Evolutionary conservation across 37 sponge, comb jelly and placozoan species (phyloP), one percentile per base, ranked within the genome.

Genomic region (Tethya wilhelma): DNA sequence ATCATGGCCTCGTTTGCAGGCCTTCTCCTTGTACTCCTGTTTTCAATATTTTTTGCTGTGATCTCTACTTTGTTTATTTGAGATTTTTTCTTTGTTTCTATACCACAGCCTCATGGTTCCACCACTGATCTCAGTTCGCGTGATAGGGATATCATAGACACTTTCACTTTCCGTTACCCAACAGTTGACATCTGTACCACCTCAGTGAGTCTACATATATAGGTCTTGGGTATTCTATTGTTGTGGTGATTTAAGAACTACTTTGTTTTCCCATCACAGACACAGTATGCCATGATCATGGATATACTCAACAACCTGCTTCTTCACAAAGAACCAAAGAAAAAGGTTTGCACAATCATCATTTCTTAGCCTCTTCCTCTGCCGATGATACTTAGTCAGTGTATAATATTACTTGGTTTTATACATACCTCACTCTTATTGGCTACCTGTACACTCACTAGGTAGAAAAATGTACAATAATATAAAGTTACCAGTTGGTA

Each of bases 241-340:
- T 28, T 9, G 4, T 9, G 26, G 11, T 4, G 59, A n/a, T 14
- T 9, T 4, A 28, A 28, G 5, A 58, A 4, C 32, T 78, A 44
- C 22, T 9, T 4, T 65, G 66, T 6, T 5, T 65, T 65, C 6
- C 14, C 17, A 7, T 66, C 23, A 36, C 39, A 36, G 38, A 22
- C 39, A 31, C 98, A 97, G 81, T 89, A 94, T 59, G 69, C 77
- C 7, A 49, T 97, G 58, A 79, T 97, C 12, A 69, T 89, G 57
- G 96, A 97, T 67, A 95, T 97, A 42, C 37, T 97, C 41, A 94
- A 86, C 68, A 97, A 97, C 44, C 81, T 97, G 25, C 71, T 97
- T 17, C 80, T 97, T 3, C 80, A 97, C 80, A 91, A 93, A 34
- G 93, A 97, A 44, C 84, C 95, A 2, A 78, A 77, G 56, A 79